Evolutionary conservation across 2,797 vertebrate genomes (phyloP).

Genomic region (Danio choprae): DNA sequence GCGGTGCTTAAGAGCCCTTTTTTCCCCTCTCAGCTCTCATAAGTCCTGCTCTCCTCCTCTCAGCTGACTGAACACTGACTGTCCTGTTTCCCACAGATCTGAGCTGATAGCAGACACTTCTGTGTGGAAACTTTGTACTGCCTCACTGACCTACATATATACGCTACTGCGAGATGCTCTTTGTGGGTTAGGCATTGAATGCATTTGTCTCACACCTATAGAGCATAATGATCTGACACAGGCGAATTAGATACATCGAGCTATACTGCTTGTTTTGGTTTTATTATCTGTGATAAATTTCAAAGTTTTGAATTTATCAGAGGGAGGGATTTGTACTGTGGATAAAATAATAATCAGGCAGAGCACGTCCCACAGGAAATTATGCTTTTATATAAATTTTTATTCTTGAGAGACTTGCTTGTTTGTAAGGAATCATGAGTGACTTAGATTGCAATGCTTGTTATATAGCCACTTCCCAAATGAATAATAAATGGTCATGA

Average conservation of each 20-base stretch:
- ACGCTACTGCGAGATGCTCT: constrained; percentile 8
- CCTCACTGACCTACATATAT: constrained; percentile 59
- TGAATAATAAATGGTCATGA: not conserved
- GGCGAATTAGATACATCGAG: not conserved
- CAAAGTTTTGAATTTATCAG: not conserved
- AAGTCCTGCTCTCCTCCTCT: constrained; percentile 1
- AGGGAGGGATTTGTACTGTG: not conserved
- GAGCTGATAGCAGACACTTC: constrained; percentile 23
- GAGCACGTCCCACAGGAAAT: not conserved
- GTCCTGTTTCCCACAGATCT: constrained; percentile 48
- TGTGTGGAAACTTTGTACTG: constrained; percentile 35
- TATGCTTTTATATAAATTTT: not conserved
- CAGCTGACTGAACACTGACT: constrained; percentile 33
- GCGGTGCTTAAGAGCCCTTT: constrained; percentile 20
- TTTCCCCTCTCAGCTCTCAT: constrained; percentile 9
- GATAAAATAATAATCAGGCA: not conserved
- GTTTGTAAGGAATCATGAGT: no score
- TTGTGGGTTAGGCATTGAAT: constrained; percentile 28
- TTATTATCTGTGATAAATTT: no score
- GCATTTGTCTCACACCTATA: not conserved
- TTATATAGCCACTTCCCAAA: not conserved
- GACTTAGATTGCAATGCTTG: not conserved
- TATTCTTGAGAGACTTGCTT: not conserved
- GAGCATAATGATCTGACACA: constrained; percentile 5
- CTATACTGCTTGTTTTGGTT: not conserved